Evolutionary conservation across 1,140 invertebrate genomes (phyloP), one percentile per base, ranked within the genome.

Genomic region (Heterodera schachtii): DNA sequence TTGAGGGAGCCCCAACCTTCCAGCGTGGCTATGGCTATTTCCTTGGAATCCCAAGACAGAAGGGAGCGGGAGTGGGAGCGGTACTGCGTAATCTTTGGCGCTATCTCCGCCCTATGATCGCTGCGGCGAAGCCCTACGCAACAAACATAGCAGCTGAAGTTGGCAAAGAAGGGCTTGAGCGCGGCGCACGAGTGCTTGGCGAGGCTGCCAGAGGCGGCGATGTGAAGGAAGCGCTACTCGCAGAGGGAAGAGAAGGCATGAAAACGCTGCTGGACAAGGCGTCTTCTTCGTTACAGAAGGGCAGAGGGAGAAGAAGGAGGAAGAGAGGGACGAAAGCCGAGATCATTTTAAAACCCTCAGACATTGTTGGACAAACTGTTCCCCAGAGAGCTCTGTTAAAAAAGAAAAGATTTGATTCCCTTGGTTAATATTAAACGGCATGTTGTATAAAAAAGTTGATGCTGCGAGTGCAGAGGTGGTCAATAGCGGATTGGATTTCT

Each of bases 21-120:
- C 75, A 81, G 46, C 44, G 73, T 46, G 79, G 79, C 1, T 81
- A 80, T 11, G 75, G 75, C 8, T 74, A 64, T 4, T 64, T 64
- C 5, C 19, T 64, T 11, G 57, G 57, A 5, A 19, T 64, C 4
- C 11, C 57, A 5, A 11, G 7, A 1, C 44, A 76, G n/a, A 11
- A 47, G 43, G 76, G 43, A 57, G 69, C 76, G 16, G 76, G 76
- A 7, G 31, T 78, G 0, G 76, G 69, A 0, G 31, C 60, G 13
- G 57, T 78, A 9, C 43, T 78, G n/a, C 43, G 69, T 13, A 57
- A 69, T 46, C 9, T 78, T 19, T 78, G 76, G 76, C 57, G 76
- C 7, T 78, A 31, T 13, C 47, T 78, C 4, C 57, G 60, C 13
- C 76, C 76, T 11, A 67, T 78, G n/a, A 16, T 43, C 57, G 13